These are phyloP conservation scores for Acipenser transmontanus DNA, from an alignment of 2,797 vertebrate genomes.

Conservation along the genomic window DNA sequence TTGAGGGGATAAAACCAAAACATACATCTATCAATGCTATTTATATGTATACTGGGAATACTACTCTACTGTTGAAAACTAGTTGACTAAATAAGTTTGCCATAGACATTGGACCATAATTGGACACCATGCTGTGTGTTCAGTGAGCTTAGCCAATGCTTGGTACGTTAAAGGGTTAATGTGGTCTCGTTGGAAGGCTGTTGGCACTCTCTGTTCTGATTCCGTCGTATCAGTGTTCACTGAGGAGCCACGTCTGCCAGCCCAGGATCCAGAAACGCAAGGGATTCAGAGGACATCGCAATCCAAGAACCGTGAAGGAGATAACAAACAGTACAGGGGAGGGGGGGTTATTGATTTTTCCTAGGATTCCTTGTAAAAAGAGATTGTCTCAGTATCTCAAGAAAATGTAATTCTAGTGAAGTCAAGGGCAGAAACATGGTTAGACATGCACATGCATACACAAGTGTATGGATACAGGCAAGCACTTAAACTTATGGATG, in stretches of 20 bases:
- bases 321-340: slow-evolving; percentile 6
- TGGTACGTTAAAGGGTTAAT: too few species aligned
- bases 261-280: not conserved
- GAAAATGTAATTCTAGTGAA: slow-evolving; percentile 20
- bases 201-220: not conserved
- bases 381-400: slow-evolving; percentile 12
- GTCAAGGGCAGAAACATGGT: slow-evolving; percentile 11
- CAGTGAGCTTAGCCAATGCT: too few species aligned
- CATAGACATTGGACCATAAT: too few species aligned
- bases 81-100: too few species aligned
- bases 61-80: too few species aligned
- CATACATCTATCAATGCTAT: too few species aligned
- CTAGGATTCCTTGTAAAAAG: slow-evolving; percentile 16
- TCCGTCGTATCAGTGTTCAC: not conserved
- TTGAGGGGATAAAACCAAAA: too few species aligned
- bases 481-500: not conserved
- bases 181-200: not conserved
- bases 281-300: slow-evolving; percentile 3
- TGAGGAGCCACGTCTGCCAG: not conserved
- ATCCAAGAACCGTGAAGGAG: not conserved
- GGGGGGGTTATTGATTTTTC: slow-evolving; percentile 15
- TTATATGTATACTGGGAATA: too few species aligned
- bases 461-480: not conserved
- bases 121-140: too few species aligned
- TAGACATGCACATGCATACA: slow-evolving; percentile 1